phyloP scores from a whole-genome alignment of 2,888 invertebrate species.

The Pimpla rufipes region DNA sequence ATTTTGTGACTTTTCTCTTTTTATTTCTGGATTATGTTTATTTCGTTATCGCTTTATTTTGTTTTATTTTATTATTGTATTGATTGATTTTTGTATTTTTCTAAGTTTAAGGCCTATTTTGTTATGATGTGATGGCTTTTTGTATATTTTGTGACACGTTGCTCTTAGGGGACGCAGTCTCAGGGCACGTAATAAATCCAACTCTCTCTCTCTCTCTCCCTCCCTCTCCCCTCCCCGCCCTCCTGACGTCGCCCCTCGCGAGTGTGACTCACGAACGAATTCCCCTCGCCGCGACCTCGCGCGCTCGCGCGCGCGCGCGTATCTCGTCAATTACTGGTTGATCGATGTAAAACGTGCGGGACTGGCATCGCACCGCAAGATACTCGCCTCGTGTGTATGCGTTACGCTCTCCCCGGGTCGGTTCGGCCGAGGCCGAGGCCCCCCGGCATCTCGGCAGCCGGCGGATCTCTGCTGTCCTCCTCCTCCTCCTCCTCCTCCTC shows the following conservation, averaged over 20 bases:
- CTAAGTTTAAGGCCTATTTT: too few species aligned
- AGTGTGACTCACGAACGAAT: conserved; percentile 70
- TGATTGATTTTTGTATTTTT: too few species aligned
- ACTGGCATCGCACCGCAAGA: conserved; percentile 60
- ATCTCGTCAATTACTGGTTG: conserved; percentile 70
- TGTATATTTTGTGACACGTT: too few species aligned
- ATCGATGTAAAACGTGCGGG: conserved; percentile 70
- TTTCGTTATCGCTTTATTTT: too few species aligned
- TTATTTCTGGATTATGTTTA: too few species aligned
- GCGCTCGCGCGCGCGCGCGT: conserved; percentile 65
- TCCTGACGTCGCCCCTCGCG: conserved; percentile 4
- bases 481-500: too few species aligned
- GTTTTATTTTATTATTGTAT: too few species aligned
- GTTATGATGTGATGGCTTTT: too few species aligned
- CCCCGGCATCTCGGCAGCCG: conserved; percentile 52
- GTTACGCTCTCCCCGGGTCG: conserved; percentile 19
- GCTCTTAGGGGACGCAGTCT: too few species aligned
- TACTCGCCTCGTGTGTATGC: conserved; percentile 26
- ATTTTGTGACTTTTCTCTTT: too few species aligned
- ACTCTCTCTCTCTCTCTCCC: too few species aligned
- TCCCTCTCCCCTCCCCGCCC: conserved; percentile 1
- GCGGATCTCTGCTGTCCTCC: background rate
- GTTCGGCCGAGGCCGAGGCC: conserved; percentile 56
- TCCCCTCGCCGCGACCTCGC: conserved; percentile 68
- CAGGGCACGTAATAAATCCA: too few species aligned